Base-by-base conservation (phyloP, 2,888 invertebrate genomes). In the Eupithecia subfuscata region DNA sequence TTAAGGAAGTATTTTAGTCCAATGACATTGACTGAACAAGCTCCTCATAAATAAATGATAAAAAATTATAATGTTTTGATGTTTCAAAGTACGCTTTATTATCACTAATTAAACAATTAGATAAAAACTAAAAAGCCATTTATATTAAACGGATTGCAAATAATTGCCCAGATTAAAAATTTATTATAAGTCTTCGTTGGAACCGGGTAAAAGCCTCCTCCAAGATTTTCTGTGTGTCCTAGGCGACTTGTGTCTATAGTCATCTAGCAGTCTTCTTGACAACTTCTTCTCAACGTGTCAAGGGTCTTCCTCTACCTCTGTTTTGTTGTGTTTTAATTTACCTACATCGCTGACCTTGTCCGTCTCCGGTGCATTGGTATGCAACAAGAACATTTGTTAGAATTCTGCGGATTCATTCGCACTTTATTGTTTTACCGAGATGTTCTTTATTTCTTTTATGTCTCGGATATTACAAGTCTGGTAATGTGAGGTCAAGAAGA, bases 371-470 rank as follows among this genome's bases (percentile, higher is more conserved):
- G 75, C 77, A 81, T 81, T 77, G 78, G 81, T 79, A 81, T 81
- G 78, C 79, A 77, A 78, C 75, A 76, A 70, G 76, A 76, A 77
- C 75, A 71, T 76, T 75, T 77, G 78, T 79, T 76, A 64, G 72
- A 77, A 78, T 81, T 77, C 79, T 65, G 75, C n/a, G 75, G 79
- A 79, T 75, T 72, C 73, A 76, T 81, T 78, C 75, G 73, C 78
- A 81, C 74, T 77, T 75, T 78, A 77, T 71, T 75, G 69, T 75
- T 65, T 73, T 81, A 78, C 80, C 67, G 74, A 72, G 79, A 68
- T 71, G 56, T 75, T 40, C 48, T 70, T 70, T 70, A 52, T 73
- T 75, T 75, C 14, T 25, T 63, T 60, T 60, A 52, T 64, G n/a
- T 60, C 25, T 16, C 45, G n/a, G 43, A 60, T 40, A 67, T 56